Base-by-base conservation (phyloP, 2,888 invertebrate genomes). In the Anthoptus insignis region DNA sequence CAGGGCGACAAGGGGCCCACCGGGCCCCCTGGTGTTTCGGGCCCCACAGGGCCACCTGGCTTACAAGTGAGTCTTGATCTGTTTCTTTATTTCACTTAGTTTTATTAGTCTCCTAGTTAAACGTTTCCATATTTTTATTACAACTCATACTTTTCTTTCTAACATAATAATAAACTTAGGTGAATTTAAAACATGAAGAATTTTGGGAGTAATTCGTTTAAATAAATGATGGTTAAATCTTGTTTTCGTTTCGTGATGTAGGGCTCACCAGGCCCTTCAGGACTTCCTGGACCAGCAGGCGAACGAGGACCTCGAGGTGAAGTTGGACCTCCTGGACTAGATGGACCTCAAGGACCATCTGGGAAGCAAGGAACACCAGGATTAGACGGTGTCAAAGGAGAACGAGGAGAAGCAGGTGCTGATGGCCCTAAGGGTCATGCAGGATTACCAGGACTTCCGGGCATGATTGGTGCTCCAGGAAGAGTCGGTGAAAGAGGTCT, bases 391-490 rank as follows among this genome's bases (percentile, higher is more conserved):
- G 79, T 87, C 0, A 97, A 97, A 65, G 95, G 95, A 27, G 94
- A 94, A 60, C 76, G 89, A 1, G 95, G 95, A 0, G 95, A 95
- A 69, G 67, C 89, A 0, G 98, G 98, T 1, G 91, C 94, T 1
- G 95, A 96, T 78, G 97, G 97, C 21, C 88, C 94, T 2, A 97
- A 97, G 82, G 98, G 98, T 7, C 97, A 98, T 79, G 93, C 97
- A 42, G 97, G 98, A n/a, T 88, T 98, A 42, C 96, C 96, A 69
- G 98, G 98, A 6, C 84, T 98, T 34, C 97, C 97, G 76, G 98
- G 98, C 19, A 88, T 97, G 76, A 94, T 96, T 0, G 98, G 98
- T 9, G 84, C 94, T 0, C 94, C 93, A 6, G 97, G 97, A 8
- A 80, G 93, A 7, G 82, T 90, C 58, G 97, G 97, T 16, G 97